Evolutionary conservation across 2,888 invertebrate genomes (phyloP).

Genomic region (Platycheirus albimanus): DNA sequence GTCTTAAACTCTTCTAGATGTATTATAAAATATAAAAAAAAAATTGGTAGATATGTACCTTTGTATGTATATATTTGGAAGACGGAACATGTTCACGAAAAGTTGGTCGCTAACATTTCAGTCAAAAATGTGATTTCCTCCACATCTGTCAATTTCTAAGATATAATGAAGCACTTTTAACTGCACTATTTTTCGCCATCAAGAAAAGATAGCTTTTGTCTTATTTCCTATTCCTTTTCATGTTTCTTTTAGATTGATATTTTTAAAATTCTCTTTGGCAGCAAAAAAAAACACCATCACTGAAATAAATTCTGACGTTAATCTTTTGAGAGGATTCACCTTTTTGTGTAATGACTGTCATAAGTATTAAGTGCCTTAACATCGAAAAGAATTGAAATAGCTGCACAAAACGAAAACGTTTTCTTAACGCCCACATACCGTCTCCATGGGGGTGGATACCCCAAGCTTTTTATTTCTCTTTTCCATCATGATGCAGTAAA

Average conservation of each 20-base stretch:
- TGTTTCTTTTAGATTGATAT: not conserved
- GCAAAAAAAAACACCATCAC: not conserved
- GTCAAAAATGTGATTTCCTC: no score
- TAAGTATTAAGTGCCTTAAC: constrained; percentile 32
- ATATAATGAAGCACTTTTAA: no score
- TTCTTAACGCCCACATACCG: constrained; percentile 35
- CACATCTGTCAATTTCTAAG: no score
- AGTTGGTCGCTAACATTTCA: no score
- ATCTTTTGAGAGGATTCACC: constrained; percentile 16
- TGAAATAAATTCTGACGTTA: not conserved
- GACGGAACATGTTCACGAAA: no score
- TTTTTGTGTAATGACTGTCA: constrained; percentile 29
- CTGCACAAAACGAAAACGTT: constrained; percentile 38
- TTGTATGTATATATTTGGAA: no score
- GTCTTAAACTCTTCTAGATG: no score
- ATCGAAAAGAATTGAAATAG: constrained; percentile 46
- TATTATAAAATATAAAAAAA: no score
- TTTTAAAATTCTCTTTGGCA: not conserved
- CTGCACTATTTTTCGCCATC: no score
- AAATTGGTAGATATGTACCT: no score
- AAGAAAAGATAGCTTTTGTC: no score
- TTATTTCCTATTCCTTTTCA: not conserved
- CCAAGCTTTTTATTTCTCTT: constrained; percentile 2
- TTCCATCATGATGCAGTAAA: constrained; percentile 17
- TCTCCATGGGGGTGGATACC: constrained; percentile 24